Base-by-base conservation (phyloP, 2,888 invertebrate genomes). In the Sarcophaga variegata region DNA sequence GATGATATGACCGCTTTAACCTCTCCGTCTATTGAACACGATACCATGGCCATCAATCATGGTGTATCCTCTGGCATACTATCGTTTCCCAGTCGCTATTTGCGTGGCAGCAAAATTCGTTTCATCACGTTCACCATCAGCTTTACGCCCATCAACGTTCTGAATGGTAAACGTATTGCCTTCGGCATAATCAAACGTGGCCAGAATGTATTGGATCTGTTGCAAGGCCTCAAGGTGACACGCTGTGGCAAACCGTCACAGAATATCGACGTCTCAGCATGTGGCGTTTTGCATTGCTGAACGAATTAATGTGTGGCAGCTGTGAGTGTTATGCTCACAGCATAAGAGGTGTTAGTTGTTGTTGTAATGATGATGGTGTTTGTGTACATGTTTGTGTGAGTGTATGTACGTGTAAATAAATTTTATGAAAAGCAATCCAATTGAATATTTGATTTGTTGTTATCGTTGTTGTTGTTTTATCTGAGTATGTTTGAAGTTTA, bases 161-260 rank as follows among this genome's bases (percentile, higher is more conserved):
- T 93, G 20, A 93, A 93, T 88, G 93, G 92, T 12, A 91, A 92
- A 71, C 90, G 93, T 1, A 89, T 92, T 45, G 93, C 92, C 2
- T 93, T 93, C 60, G 93, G 93, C 14, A 90, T 91, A 76, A 90
- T 93, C 0, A 88, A 90, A 22, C 90, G 90, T 77, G 93, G 93
- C 2, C 71, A 91, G n/a, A 89, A 89, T 67, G 83, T 92, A 10
- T 86, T 93, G 54, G 89, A 90, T 11, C 88, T 87, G 3, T 88
- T 93, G 14, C 91, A 93, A 66, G 90, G 90, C n/a, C 89, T 91
- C 79, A 87, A 91, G 62, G 78, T 81, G 59, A 88, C 89, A 64
- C 90, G 90, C n/a, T 88, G 89, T 81, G 90, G 90, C 4, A 90
- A 89, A 59, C 88, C 89, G 3, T 89, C 90, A 47, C 88, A 90